These are phyloP conservation scores for Semotilus atromaculatus DNA, from an alignment of 2,797 vertebrate genomes.

Conservation along the genomic window DNA sequence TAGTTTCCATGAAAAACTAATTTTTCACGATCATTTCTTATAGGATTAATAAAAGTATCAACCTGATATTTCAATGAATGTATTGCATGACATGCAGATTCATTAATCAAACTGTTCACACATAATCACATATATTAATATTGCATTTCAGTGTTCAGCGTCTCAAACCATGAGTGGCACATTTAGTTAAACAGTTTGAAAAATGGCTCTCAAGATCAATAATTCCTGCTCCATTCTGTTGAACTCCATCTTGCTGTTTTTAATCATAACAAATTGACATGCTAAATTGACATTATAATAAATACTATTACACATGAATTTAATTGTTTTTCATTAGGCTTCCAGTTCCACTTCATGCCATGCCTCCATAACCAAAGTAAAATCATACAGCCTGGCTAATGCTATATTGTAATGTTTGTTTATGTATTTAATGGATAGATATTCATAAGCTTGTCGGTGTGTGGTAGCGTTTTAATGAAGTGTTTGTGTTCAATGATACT, in stretches of 20 bases:
- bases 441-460: slow-evolving; percentile 30
- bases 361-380: neutral
- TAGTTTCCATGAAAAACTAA: too few relatives aligned
- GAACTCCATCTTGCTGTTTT: neutral
- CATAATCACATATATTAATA: neutral
- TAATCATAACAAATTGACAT: neutral
- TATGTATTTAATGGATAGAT: slow-evolving; percentile 3
- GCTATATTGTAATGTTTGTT: neutral
- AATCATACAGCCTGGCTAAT: neutral
- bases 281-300: neutral
- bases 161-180: neutral
- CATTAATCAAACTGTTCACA: neutral
- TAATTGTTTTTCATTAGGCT: neutral
- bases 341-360: neutral
- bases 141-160: neutral
- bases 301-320: neutral
- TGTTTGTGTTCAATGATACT: slow-evolving; percentile 48
- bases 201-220: neutral
- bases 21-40: neutral
- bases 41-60: neutral
- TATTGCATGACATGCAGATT: neutral
- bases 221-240: neutral
- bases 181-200: neutral
- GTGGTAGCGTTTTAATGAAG: slow-evolving; percentile 33
- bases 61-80: neutral